A percentile compares a stretch with the other conserved stretches of the same genome.
Conservation (phyloP, 2,888 invertebrate species). For the Drosophila gaucha region DNA sequence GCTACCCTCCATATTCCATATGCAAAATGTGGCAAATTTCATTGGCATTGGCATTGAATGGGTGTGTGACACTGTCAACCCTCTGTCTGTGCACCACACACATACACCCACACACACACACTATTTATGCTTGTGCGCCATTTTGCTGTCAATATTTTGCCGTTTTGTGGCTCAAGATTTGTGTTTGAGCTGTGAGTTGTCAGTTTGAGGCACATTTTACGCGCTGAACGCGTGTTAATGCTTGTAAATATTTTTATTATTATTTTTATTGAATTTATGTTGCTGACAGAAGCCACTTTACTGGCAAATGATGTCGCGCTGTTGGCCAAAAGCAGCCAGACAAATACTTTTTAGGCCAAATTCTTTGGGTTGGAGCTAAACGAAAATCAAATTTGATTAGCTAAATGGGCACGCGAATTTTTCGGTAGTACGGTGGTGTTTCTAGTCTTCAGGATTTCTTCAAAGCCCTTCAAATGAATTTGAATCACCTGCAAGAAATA, state of each 20-base stretch:
- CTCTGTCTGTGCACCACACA: conserved; percentile 41
- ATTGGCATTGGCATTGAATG: conserved; percentile 57
- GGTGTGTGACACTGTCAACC: conserved; percentile 50
- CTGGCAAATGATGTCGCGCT: conserved; percentile 41
- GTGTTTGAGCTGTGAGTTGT: conserved; percentile 26
- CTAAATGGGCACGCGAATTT: not conserved
- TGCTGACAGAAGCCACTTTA: conserved; percentile 49
- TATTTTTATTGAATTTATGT: conserved; percentile 82
- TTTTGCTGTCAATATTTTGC: conserved; percentile 73
- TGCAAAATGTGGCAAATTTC: conserved; percentile 68
- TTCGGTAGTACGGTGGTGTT: not conserved
- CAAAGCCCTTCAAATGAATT: too few species aligned
- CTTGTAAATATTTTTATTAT: conserved; percentile 83
- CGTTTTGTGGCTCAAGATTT: conserved; percentile 44
- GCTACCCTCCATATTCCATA: conserved; percentile 44
- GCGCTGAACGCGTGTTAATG: conserved; percentile 77
- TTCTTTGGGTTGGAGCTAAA: conserved; percentile 10
- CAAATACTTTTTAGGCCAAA: conserved; percentile 10
- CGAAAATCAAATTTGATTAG: conserved; percentile 50
- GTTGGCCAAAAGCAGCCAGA: conserved; percentile 53
- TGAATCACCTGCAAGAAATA: too few species aligned
- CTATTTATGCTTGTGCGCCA: conserved; percentile 68
- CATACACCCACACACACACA: conserved; percentile 10
- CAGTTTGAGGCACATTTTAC: conserved; percentile 41
- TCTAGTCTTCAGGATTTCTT: conserved; percentile 27